Evolutionary conservation across 2,113 vertebrate genomes (phyloP).

Genomic region (Paraplagusia blochii): DNA sequence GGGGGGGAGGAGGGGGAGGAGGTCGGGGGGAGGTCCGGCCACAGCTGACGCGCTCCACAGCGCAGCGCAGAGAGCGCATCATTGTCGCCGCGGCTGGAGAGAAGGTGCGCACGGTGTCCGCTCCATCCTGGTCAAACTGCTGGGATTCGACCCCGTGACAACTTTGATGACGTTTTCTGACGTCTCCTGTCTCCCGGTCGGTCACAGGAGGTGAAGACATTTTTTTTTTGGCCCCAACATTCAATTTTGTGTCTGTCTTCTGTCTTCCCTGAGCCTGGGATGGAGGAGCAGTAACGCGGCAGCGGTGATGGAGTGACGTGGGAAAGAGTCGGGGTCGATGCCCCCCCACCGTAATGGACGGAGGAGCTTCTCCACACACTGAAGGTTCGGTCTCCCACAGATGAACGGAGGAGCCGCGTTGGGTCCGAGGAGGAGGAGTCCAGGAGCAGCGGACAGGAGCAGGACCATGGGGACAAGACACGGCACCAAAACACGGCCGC

Average conservation of each 20-base stretch:
- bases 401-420: no score
- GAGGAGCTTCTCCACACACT: slow-evolving; percentile 34
- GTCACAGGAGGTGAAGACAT: no score
- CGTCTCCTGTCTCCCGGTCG: neutral
- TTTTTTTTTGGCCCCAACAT: no score
- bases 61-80: slow-evolving; percentile 53
- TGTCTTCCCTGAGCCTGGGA: no score
- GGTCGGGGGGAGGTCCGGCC: neutral
- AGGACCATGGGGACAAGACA: slow-evolving; percentile 65
- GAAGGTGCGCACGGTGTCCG: slow-evolving; percentile 41
- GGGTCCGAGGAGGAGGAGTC: no score
- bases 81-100: slow-evolving; percentile 43
- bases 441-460: slow-evolving; percentile 60
- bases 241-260: no score
- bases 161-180: neutral
- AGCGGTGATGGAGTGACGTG: slow-evolving; percentile 27
- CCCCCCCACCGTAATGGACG: slow-evolving; percentile 49
- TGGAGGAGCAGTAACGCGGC: neutral
- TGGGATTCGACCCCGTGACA: neutral
- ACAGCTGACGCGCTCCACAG: slow-evolving; percentile 60
- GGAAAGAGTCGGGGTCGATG: slow-evolving; percentile 9
- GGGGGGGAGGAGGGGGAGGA: neutral
- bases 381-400: slow-evolving; percentile 46
- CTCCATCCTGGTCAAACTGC: slow-evolving; percentile 20
- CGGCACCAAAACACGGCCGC: slow-evolving; percentile 54